A percentile compares a stretch with the other conserved stretches of the same genome.
phyloP scores from a whole-genome alignment of 2,797 vertebrate species.

The Sebastes hubbsi region DNA sequence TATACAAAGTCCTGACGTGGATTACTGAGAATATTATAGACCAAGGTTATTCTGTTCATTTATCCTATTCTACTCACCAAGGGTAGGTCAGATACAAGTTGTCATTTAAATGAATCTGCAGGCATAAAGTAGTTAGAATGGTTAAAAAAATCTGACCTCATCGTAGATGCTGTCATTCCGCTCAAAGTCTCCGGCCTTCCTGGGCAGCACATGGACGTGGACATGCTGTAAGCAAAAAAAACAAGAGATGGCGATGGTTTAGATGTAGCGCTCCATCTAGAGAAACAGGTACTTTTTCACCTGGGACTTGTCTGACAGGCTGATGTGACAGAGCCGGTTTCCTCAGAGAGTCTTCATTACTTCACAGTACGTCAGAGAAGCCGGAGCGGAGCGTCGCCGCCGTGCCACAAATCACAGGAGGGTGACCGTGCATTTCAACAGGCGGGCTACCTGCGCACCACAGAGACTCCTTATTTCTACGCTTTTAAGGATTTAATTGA shows the following conservation, averaged over 20 bases:
- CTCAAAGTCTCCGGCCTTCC: conserved; percentile 85
- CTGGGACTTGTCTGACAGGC: conserved; percentile 40
- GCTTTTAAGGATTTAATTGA: conserved; percentile 72
- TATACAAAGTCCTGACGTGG: background rate
- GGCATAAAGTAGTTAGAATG: background rate
- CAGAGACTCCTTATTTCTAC: conserved; percentile 66
- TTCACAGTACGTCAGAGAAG: conserved; percentile 52
- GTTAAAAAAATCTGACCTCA: conserved; percentile 75
- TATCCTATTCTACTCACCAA: background rate
- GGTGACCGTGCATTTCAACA: conserved; percentile 53
- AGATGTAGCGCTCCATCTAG: conserved; percentile 7
- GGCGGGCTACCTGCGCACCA: conserved; percentile 54
- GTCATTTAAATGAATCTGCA: background rate
- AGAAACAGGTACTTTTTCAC: conserved; percentile 13
- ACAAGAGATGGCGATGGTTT: conserved; percentile 14
- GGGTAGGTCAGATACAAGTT: background rate
- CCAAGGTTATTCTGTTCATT: background rate
- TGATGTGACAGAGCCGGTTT: conserved; percentile 40
- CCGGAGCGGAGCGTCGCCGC: conserved; percentile 16
- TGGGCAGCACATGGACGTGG: conserved; percentile 87
- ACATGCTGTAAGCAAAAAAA: conserved; percentile 84
- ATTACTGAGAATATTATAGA: background rate
- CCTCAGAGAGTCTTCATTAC: conserved; percentile 56
- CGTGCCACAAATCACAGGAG: conserved; percentile 59
- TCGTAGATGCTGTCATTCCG: conserved; percentile 86